Evolutionary conservation across 1,140 invertebrate genomes (phyloP).

Genomic region (Drosophila bipectinata): DNA sequence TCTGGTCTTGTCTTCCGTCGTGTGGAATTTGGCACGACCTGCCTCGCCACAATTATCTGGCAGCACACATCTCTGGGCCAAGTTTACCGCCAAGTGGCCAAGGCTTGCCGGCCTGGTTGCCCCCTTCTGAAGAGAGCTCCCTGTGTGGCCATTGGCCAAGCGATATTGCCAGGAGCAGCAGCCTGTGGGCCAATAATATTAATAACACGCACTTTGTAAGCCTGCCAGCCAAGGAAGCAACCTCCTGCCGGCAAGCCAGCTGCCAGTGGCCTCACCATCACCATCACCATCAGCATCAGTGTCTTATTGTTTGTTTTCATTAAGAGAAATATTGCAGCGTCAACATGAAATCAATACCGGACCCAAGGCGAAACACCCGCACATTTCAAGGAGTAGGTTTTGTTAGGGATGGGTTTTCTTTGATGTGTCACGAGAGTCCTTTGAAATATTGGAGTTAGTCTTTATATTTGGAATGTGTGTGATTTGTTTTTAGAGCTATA

Average conservation of each 20-base stretch:
- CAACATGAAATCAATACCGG: constrained; percentile 82
- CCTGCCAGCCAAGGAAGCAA: constrained; percentile 26
- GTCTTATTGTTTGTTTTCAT: constrained; percentile 77
- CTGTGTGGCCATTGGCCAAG: constrained; percentile 64
- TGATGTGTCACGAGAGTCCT: not conserved
- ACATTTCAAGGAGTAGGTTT: constrained; percentile 28
- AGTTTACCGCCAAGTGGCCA: constrained; percentile 29
- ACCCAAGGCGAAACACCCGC: constrained; percentile 75
- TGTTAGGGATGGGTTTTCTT: constrained; percentile 20
- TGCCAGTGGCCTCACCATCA: constrained; percentile 35
- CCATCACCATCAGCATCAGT: constrained; percentile 22
- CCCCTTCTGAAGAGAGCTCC: constrained; percentile 35
- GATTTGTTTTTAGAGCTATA: too few species aligned
- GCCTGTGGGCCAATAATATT: constrained; percentile 79
- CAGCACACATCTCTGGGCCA: constrained; percentile 66
- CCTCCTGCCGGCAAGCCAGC: constrained; percentile 52
- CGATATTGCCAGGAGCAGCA: constrained; percentile 15
- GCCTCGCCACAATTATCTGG: constrained; percentile 69
- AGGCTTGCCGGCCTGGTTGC: constrained; percentile 23
- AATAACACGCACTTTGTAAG: constrained; percentile 80
- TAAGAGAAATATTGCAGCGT: constrained; percentile 82
- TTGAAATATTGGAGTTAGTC: not conserved
- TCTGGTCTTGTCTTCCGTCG: constrained; percentile 21
- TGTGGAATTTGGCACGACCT: constrained; percentile 80
- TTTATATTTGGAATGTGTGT: too few species aligned